Evolutionary conservation across 1,140 invertebrate species (phyloP).

Genomic region (Nasonia giraulti): DNA sequence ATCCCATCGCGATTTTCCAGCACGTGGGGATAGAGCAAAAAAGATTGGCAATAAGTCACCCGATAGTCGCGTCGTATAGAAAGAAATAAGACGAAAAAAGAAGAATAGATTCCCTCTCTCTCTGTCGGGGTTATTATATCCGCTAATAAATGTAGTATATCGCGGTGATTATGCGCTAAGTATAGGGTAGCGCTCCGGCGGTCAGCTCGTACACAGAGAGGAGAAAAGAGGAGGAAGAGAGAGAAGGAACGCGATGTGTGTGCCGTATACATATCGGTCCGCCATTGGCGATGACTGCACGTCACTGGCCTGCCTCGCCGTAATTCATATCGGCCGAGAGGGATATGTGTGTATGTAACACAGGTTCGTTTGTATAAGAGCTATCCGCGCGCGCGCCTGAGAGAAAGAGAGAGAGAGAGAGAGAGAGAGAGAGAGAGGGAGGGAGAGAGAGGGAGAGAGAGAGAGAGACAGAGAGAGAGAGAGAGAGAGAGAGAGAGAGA

Average conservation of each 20-base stretch:
- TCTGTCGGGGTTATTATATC: constrained; percentile 63
- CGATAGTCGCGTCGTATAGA: neutral
- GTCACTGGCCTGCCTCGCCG: constrained; percentile 67
- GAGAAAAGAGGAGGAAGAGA: neutral
- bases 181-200: constrained; percentile 66
- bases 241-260: neutral
- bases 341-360: constrained; percentile 53
- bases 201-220: constrained; percentile 47
- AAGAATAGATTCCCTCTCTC: neutral
- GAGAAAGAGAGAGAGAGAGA: constrained; percentile 26
- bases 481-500: constrained; percentile 31
- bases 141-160: constrained; percentile 72
- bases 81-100: constrained; percentile 12
- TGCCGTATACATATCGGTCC: constrained; percentile 8
- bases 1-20: neutral
- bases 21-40: neutral
- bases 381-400: neutral
- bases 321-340: constrained; percentile 65
- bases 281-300: constrained; percentile 68
- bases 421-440: constrained; percentile 29
- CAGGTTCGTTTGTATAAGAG: constrained; percentile 33
- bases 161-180: constrained; percentile 71
- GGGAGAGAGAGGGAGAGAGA: too few species aligned
- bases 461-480: constrained; percentile 28
- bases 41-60: constrained; percentile 43